Evolutionary conservation across 2,113 vertebrate genomes (phyloP).

Genomic region (Chionomys nivalis): DNA sequence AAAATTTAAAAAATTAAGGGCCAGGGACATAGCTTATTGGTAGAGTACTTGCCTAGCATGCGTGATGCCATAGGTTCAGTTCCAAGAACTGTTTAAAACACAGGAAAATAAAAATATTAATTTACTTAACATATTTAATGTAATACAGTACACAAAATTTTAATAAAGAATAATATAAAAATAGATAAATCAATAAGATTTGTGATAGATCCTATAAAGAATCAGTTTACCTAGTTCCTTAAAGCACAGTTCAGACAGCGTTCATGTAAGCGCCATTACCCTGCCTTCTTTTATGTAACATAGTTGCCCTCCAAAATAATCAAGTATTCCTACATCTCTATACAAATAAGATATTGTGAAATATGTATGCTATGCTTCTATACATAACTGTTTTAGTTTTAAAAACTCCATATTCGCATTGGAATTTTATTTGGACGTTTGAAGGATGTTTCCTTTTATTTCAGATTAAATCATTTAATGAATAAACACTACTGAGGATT

Average conservation of each 20-base stretch:
- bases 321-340: background rate
- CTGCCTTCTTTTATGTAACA: background rate
- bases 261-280: background rate
- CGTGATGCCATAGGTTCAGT: background rate
- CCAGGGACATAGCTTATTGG: background rate
- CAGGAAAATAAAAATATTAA: background rate
- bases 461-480: background rate
- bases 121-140: background rate
- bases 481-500: constrained; percentile 32
- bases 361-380: background rate
- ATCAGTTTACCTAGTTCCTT: background rate
- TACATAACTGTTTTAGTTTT: background rate
- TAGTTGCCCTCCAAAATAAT: background rate
- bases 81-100: background rate
- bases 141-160: background rate
- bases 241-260: background rate
- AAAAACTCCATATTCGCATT: background rate
- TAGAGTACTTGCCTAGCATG: background rate
- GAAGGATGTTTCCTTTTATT: background rate
- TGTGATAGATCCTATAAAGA: background rate
- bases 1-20: background rate
- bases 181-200: background rate
- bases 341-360: constrained; percentile 12
- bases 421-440: constrained; percentile 4
- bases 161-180: background rate